Conservation (phyloP, 2,888 invertebrate species). For the Athetis lepigone region DNA sequence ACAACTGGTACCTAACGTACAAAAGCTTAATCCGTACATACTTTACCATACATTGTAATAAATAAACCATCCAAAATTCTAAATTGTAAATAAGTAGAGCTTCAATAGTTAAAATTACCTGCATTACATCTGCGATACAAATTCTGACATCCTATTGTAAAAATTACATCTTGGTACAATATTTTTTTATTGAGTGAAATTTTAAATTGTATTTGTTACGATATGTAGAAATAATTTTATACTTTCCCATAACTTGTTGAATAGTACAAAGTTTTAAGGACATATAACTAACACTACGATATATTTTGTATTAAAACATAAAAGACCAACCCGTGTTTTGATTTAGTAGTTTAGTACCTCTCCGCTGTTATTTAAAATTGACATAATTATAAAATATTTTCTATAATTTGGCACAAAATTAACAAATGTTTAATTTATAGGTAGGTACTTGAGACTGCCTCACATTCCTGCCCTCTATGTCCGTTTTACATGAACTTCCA, state of each 20-base stretch:
- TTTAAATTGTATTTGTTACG: constrained; percentile 63
- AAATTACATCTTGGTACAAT: constrained; percentile 36
- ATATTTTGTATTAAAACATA: constrained; percentile 89
- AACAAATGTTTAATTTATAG: constrained; percentile 32
- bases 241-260: constrained; percentile 71
- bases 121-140: constrained; percentile 37
- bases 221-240: constrained; percentile 68
- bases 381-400: constrained; percentile 34
- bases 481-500: constrained; percentile 20
- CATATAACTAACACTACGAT: constrained; percentile 82
- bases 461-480: constrained; percentile 44
- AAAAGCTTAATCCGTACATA: constrained; percentile 40
- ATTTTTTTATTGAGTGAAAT: constrained; percentile 51
- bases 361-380: constrained; percentile 68
- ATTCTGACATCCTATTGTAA: constrained; percentile 56
- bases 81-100: constrained; percentile 63
- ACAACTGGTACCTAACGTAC: constrained; percentile 29
- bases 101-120: constrained; percentile 41
- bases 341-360: constrained; percentile 89
- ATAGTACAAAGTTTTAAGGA: constrained; percentile 80
- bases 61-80: constrained; percentile 61
- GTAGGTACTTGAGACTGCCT: constrained; percentile 44
- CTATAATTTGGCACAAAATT: constrained; percentile 37
- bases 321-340: constrained; percentile 89
- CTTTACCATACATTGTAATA: constrained; percentile 50